Conservation (phyloP, 2,888 invertebrate genomes). For the Himalopsyche anomala region DNA sequence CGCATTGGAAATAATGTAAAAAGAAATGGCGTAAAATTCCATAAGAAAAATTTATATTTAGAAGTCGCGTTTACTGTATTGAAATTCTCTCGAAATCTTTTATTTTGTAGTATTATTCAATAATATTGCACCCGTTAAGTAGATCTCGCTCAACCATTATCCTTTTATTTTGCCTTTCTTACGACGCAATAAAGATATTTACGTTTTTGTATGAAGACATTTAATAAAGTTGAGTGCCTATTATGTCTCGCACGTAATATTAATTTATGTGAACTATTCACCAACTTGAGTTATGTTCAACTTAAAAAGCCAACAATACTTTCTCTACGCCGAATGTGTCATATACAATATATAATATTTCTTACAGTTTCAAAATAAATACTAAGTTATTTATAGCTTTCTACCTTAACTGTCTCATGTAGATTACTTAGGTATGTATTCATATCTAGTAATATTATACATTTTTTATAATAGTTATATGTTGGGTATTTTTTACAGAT, state of each 20-base stretch:
- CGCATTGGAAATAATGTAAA: too few species aligned
- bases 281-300: background rate
- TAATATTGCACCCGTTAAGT: background rate
- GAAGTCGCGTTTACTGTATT: background rate
- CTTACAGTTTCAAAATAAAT: background rate
- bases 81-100: background rate
- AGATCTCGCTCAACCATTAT: constrained; percentile 38
- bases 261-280: constrained; percentile 24
- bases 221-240: constrained; percentile 13
- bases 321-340: background rate
- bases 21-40: too few species aligned
- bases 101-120: background rate
- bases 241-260: background rate
- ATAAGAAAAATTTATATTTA: too few species aligned
- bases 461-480: too few species aligned
- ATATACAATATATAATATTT: background rate
- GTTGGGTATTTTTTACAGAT: too few species aligned
- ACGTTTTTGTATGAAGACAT: constrained; percentile 55
- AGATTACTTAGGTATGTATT: too few species aligned
- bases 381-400: too few species aligned
- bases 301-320: background rate
- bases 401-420: too few species aligned
- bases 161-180: constrained; percentile 62
- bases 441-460: too few species aligned
- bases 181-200: constrained; percentile 61